Percentiles rank a stretch among this genome's conserved stretches.
Conservation (phyloP, 2,797 vertebrate genomes). For the Gymnothorax reevesii region DNA sequence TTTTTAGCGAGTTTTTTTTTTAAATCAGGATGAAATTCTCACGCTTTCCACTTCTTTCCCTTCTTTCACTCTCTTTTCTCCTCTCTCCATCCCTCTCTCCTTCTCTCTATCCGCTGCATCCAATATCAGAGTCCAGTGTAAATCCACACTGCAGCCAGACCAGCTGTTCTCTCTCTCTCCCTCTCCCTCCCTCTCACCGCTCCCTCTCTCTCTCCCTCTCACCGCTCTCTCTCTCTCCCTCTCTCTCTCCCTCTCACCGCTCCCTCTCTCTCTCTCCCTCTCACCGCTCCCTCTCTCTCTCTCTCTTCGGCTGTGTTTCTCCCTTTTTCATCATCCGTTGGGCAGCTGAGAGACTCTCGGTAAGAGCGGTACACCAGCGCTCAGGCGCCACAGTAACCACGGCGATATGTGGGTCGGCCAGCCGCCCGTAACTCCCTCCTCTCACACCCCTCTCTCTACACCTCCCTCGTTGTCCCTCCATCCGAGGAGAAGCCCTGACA, state of each 20-base stretch:
- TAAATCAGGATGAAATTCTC: background rate
- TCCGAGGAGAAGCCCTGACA: too few species aligned
- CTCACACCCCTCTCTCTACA: background rate
- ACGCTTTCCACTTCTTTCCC: too few species aligned
- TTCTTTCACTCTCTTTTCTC: too few species aligned
- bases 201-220: background rate
- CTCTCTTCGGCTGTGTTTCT: slow-evolving; percentile 48
- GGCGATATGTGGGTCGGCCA: slow-evolving; percentile 55
- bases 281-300: too few species aligned
- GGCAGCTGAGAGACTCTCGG: slow-evolving; percentile 51
- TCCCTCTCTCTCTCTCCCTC: background rate
- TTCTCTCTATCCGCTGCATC: too few species aligned
- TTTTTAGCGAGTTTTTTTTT: background rate
- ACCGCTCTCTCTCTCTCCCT: background rate
- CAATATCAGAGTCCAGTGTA: too few species aligned
- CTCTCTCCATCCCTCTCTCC: too few species aligned
- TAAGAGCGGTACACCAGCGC: slow-evolving; percentile 38
- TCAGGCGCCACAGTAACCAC: slow-evolving; percentile 41
- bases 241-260: background rate
- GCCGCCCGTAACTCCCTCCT: background rate
- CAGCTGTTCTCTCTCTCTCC: slow-evolving; percentile 57
- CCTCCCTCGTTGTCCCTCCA: background rate
- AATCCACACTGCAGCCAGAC: too few species aligned
- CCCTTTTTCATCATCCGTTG: slow-evolving; percentile 44
- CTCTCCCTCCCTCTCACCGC: slow-evolving; percentile 23